Conservation (phyloP, 1,140 invertebrate species). For the Onthophagus taurus region DNA sequence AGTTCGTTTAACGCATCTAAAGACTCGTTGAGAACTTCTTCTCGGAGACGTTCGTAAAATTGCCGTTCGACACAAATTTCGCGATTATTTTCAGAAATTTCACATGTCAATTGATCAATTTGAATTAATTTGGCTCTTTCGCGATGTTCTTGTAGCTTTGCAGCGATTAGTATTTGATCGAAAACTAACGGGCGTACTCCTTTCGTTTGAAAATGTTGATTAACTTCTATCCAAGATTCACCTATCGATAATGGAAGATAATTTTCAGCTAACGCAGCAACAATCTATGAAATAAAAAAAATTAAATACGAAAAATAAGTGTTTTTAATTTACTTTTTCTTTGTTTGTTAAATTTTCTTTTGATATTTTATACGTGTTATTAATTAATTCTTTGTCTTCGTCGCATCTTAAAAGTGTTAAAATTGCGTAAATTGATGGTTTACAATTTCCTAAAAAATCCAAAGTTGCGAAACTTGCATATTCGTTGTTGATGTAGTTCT, state of each 20-base stretch:
- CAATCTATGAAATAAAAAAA: too few species aligned
- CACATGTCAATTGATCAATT: too few species aligned
- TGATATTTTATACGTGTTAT: conserved; percentile 25
- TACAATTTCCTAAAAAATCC: conserved; percentile 25
- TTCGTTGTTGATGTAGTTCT: too few species aligned
- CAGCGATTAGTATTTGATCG: conserved; percentile 18
- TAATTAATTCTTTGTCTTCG: conserved; percentile 19
- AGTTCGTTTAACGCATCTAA: conserved; percentile 10
- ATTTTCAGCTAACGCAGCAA: conserved; percentile 27
- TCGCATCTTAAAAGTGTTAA: conserved; percentile 19
- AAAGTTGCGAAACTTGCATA: too few species aligned
- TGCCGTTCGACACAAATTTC: background rate
- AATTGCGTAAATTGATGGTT: conserved; percentile 31
- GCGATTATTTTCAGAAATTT: background rate
- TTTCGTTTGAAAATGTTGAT: conserved; percentile 17
- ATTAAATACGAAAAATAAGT: too few species aligned
- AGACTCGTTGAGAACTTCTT: conserved; percentile 1
- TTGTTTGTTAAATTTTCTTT: background rate
- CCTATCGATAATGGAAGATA: conserved; percentile 27
- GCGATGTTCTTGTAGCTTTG: conserved; percentile 15
- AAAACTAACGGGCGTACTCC: conserved; percentile 18
- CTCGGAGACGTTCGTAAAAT: conserved; percentile 7
- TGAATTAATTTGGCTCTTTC: too few species aligned
- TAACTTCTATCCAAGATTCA: conserved; percentile 27
- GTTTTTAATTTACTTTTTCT: conserved; percentile 9